Base-by-base conservation (phyloP, 2,888 invertebrate genomes). In the Drosophila melanosoma region DNA sequence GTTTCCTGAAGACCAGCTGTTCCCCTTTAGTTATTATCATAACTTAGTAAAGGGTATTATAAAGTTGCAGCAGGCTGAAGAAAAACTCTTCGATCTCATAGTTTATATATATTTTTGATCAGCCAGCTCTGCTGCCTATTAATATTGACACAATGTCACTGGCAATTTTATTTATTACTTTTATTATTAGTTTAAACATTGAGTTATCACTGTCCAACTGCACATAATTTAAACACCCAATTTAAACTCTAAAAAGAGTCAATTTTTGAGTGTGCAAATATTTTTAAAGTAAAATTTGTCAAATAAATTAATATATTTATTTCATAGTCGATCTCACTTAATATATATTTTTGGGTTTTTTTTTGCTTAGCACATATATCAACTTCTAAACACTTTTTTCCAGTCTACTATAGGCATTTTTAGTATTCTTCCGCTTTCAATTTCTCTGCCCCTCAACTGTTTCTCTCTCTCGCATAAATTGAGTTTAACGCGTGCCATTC, bases 401-500 rank as follows among this genome's bases (percentile, higher is more conserved):
- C 6, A 20, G 20, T 42, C 32, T 42, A 76, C 48, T 76, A 76
- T 23, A 54, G 59, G 64, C 53, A 68, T 71, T 33, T 65, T 48
- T 12, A 40, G 60, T 49, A 62, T 60, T 40, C 8, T 17, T 5
- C 49, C 15, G 20, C 1, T 8, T 2, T 26, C 32, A 20, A 10
- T 35, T 17, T 20, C 38, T 29, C 29, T 8, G 12, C 23, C 53
- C 48, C 29, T 11, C 11, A 23, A 8, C 20, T 12, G 3, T 15
- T 15, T 15, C 45, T n/a, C 29, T 29, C 59, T 40, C 71, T 36
- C 63, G 60, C 79, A 77, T 80, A 80, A 80, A 78, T 80, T 81
- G 51, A 69, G 57, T 79, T 79, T 66, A 82, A 82, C 81, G 81
- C 81, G 81, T 81, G 81, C 81, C 81, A 80, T 53, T 76, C 65